Evolutionary conservation across 2,797 vertebrate genomes (phyloP).

Genomic region (Sebastes diploproa): DNA sequence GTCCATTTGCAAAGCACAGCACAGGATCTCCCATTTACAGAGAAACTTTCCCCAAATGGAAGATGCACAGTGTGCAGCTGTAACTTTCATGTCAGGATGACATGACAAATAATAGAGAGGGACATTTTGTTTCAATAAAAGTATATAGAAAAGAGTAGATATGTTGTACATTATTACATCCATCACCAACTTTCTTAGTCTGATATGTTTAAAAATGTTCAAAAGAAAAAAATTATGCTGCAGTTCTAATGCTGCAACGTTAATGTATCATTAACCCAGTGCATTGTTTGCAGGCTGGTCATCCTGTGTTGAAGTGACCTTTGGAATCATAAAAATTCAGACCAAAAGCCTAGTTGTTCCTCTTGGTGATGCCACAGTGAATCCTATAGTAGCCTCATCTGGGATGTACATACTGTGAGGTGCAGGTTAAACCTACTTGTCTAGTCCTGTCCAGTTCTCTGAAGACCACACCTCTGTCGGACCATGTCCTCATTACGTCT

Average conservation of each 20-base stretch:
- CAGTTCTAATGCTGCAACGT: neutral
- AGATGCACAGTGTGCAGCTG: neutral
- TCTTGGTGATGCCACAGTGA: neutral
- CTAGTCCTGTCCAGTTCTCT: neutral
- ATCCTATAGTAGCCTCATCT: neutral
- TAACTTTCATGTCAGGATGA: neutral
- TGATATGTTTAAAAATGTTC: neutral
- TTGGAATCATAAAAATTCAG: neutral
- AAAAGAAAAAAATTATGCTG: neutral
- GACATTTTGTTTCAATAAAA: neutral
- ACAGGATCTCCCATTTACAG: neutral
- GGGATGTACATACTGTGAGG: neutral
- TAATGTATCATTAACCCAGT: neutral
- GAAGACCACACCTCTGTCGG: neutral
- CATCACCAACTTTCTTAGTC: neutral
- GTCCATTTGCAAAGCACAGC: neutral
- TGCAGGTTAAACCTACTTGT: constrained; percentile 3
- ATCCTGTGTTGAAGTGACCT: neutral
- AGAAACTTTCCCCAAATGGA: neutral
- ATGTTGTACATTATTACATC: neutral
- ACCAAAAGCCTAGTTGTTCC: neutral
- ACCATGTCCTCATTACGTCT: neutral
- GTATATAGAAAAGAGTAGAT: neutral
- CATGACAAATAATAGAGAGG: neutral
- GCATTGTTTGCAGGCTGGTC: neutral